phyloP scores from a whole-genome alignment of 2,113 vertebrate genomes.

The Calonectris borealis region DNA sequence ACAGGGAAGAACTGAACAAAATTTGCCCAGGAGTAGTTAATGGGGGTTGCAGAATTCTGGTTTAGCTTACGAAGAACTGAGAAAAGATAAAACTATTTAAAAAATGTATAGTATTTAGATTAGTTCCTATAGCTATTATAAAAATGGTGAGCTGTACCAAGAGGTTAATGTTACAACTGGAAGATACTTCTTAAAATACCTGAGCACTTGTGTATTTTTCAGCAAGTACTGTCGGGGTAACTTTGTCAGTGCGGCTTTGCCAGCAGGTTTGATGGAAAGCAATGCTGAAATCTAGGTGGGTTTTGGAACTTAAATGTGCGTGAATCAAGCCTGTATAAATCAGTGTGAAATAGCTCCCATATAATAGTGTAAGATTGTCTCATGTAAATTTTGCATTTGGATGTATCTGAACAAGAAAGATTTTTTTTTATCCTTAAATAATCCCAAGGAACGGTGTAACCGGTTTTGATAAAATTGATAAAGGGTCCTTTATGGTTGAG shows the following conservation, averaged over 20 bases:
- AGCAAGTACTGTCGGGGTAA: neutral
- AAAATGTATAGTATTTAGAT: neutral
- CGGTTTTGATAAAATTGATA: conserved; percentile 50
- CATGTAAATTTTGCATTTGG: neutral
- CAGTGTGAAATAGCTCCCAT: neutral
- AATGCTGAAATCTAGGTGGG: neutral
- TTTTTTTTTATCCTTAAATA: conserved; percentile 36
- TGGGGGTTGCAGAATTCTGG: neutral
- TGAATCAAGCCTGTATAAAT: conserved; percentile 22
- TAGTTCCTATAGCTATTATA: neutral
- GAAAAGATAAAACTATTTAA: neutral
- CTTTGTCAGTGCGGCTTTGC: neutral
- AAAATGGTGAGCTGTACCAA: neutral
- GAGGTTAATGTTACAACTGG: neutral
- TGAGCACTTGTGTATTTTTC: neutral
- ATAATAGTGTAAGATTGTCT: neutral
- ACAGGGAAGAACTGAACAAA: neutral
- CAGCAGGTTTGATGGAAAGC: neutral
- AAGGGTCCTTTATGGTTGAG: conserved; percentile 48
- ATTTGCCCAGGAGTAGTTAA: neutral
- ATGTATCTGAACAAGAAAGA: neutral
- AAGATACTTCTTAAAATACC: neutral
- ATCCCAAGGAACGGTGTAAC: conserved; percentile 34
- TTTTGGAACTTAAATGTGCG: conserved; percentile 7
- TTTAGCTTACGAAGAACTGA: neutral